Base-by-base conservation (phyloP, 2,888 invertebrate species). In the Xanthia icteritia region DNA sequence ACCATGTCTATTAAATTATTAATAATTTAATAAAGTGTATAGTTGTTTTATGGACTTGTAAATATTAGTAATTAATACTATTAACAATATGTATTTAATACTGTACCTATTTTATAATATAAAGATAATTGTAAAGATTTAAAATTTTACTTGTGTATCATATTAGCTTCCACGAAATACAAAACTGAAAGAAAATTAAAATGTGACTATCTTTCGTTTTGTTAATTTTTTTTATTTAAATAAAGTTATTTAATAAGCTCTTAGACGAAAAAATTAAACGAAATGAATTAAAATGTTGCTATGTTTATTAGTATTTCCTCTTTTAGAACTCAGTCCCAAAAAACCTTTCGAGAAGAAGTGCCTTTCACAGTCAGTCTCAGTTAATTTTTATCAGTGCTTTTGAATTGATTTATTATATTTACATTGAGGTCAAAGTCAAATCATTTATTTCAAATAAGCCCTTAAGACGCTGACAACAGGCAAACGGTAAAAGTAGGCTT, bases 41-140 rank as follows among this genome's bases (percentile, higher is more conserved):
- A 96, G 93, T 94, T 94, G 92, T 92, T 92, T 91, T 85, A 92
- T 92, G 92, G 90, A 94, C 91, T 91, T 96, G 96, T 96, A 96
- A 94, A 96, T 96, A 96, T 93, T 96, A 96, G 94, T 73, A 84
- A 86, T 91, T 95, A 92, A 91, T 92, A 89, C 86, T 93, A 93
- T 92, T 93, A 93, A 93, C 93, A 91, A 93, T 92, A 92, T 95
- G 95, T 96, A 96, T 96, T 95, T 96, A 96, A 95, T 95, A 95
- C 93, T 94, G 93, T 95, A 95, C 92, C 92, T 96, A 95, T 95
- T 96, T 95, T 95, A 93, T 94, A 94, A 93, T 95, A 93, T 94
- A 94, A 93, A 91, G 88, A 91, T 93, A 94, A 94, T 80, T 95
- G 95, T 96, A 96, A 94, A 95, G 92, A 92, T 91, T 90, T 84